phyloP scores from a whole-genome alignment of 2,888 invertebrate species.

The Lysandra coridon region DNA sequence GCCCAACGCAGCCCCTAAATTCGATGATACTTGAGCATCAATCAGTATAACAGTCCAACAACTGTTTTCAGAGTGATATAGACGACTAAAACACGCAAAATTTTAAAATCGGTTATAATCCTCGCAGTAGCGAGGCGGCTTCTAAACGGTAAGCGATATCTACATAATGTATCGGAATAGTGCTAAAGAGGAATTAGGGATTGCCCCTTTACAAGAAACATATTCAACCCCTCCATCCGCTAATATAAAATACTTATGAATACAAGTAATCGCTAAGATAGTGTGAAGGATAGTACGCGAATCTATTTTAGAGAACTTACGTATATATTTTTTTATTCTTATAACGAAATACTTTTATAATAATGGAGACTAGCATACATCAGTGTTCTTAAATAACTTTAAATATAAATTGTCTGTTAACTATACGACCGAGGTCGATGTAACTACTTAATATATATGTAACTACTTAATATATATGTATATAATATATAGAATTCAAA shows the following conservation, averaged over 20 bases:
- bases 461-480: constrained; percentile 36
- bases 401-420: constrained; percentile 54
- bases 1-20: constrained; percentile 44
- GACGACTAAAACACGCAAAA: constrained; percentile 43
- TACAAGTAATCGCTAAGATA: constrained; percentile 61
- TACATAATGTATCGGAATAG: constrained; percentile 41
- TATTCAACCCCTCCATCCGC: constrained; percentile 40
- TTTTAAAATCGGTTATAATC: constrained; percentile 39
- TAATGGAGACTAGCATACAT: constrained; percentile 79
- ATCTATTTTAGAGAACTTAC: constrained; percentile 60
- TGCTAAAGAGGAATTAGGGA: constrained; percentile 33
- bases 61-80: constrained; percentile 51
- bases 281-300: constrained; percentile 53
- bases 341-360: constrained; percentile 60
- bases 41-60: constrained; percentile 37
- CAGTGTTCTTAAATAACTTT: constrained; percentile 62
- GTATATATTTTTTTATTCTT: constrained; percentile 56
- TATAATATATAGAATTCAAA: constrained; percentile 41
- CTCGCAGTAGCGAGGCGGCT: constrained; percentile 34
- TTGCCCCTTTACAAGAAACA: constrained; percentile 37
- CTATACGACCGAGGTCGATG: constrained; percentile 43
- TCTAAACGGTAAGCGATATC: constrained; percentile 43
- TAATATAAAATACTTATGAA: constrained; percentile 56
- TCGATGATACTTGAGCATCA: constrained; percentile 47
- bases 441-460: constrained; percentile 35